phyloP scores from a whole-genome alignment of 2,888 invertebrate species.

The Euplagia quadripunctaria region DNA sequence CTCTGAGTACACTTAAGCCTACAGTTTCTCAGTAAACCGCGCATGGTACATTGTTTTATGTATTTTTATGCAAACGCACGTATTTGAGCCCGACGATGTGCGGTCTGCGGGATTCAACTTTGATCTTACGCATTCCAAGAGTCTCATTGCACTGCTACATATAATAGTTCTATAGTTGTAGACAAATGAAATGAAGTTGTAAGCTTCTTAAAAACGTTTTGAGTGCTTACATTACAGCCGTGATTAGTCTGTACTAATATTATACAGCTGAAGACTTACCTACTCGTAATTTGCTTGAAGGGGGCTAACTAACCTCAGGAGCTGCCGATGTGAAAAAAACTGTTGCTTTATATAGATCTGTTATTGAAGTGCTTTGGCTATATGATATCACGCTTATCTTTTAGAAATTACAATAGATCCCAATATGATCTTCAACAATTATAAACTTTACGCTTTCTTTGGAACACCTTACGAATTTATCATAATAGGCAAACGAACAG shows the following conservation, averaged over 20 bases:
- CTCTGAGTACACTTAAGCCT: neutral
- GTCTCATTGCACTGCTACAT: neutral
- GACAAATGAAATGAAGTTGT: neutral
- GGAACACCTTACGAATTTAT: too few relatives aligned
- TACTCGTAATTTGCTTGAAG: too few relatives aligned
- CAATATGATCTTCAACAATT: neutral
- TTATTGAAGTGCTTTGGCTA: neutral
- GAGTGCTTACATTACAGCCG: neutral
- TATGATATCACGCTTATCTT: neutral
- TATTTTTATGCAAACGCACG: slow-evolving; percentile 38
- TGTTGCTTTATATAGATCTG: neutral
- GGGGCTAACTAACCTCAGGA: too few relatives aligned
- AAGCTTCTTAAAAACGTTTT: neutral
- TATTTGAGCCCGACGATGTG: slow-evolving; percentile 24
- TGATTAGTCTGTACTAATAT: neutral
- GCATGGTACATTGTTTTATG: slow-evolving; percentile 10
- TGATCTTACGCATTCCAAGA: slow-evolving; percentile 3
- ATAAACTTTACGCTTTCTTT: neutral
- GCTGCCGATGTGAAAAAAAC: too few relatives aligned
- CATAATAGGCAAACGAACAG: too few relatives aligned
- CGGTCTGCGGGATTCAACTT: slow-evolving; percentile 7
- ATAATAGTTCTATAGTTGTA: neutral
- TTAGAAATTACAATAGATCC: neutral
- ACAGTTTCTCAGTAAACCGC: neutral
- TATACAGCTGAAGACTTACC: too few relatives aligned